Base-by-base conservation (phyloP, 2,888 invertebrate genomes). In the Diplolepis rosae region DNA sequence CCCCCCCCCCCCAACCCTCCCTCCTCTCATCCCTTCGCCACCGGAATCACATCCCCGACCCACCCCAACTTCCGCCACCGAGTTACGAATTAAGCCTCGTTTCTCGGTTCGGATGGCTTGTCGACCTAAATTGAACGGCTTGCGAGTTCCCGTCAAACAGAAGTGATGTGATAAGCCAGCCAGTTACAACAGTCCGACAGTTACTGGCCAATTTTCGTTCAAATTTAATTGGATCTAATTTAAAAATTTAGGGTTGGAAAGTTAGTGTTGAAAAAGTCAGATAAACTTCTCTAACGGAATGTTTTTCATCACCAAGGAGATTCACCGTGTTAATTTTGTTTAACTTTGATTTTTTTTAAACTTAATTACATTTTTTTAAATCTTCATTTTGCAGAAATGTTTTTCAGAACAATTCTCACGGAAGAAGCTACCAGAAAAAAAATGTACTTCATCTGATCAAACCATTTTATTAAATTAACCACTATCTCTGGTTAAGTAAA, bases 91-190 rank as follows among this genome's bases (percentile, higher is more conserved):
- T 77, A 77, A 77, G 77, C 77, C 73, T 70, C 72, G 77, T 77
- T 77, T 77, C 77, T 77, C 77, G 73, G 72, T 75, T 77, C 74
- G 73, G 77, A 77, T 74, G 68, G 75, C 77, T 73, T 73, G 75
- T 75, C 77, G 77, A 77, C 77, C 77, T 77, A 75, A 77, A 77
- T 77, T 72, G 75, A 77, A 75, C 61, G 61, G 61, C 61, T 61
- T 61, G 61, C 24, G 61, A 32, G 39, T 61, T 61, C 61, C 61
- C 39, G 61, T 61, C 61, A 61, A 61, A 61, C 61, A 61, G 61
- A 61, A 61, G 61, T 61, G 61, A 39, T 39, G 61, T 39, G 61
- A 61, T 61, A 39, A 61, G 61, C 61, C 39, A 22, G 39, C 39
- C 39, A 61, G 39, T 61, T 39, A 39, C 61, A 61, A 61, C 61